phyloP scores from a whole-genome alignment of 1,140 invertebrate species.

The Magallana angulata region DNA sequence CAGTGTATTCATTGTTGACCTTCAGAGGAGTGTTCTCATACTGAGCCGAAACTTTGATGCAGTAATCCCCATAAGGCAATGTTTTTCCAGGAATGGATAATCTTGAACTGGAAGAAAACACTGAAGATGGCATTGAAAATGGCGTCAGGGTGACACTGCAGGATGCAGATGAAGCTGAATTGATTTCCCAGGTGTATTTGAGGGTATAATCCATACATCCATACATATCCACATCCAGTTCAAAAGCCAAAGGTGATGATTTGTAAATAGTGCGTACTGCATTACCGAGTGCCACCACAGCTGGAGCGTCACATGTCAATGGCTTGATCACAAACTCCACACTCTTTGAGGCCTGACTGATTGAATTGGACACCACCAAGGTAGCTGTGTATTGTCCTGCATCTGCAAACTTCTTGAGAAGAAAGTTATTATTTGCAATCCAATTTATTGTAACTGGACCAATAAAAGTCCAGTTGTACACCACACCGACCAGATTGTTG shows the following conservation, averaged over 20 bases:
- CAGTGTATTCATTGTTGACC: conserved; percentile 54
- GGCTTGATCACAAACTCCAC: conserved; percentile 62
- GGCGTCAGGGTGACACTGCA: conserved; percentile 9
- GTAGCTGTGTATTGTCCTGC: conserved; percentile 55
- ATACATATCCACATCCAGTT: conserved; percentile 60
- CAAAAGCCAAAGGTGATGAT: conserved; percentile 62
- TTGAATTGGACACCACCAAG: conserved; percentile 60
- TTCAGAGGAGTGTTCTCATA: conserved; percentile 67
- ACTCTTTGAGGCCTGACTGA: conserved; percentile 50
- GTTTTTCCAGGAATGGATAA: conserved; percentile 47
- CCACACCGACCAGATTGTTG: conserved; percentile 59
- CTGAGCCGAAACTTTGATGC: conserved; percentile 61
- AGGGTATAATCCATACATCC: conserved; percentile 65
- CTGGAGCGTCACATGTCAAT: conserved; percentile 63
- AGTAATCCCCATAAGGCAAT: conserved; percentile 60
- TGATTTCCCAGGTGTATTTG: conserved; percentile 65
- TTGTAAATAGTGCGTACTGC: conserved; percentile 49
- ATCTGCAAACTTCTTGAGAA: conserved; percentile 54
- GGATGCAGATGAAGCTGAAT: conserved; percentile 50
- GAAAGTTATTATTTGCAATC: conserved; percentile 40
- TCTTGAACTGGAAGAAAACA: conserved; percentile 52
- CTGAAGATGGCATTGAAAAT: conserved; percentile 41
- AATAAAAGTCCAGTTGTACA: conserved; percentile 64
- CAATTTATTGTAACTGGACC: conserved; percentile 48
- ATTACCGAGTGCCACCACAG: conserved; percentile 55